phyloP scores from a whole-genome alignment of 2,888 invertebrate species.

The Elaeidobius kamerunicus region DNA sequence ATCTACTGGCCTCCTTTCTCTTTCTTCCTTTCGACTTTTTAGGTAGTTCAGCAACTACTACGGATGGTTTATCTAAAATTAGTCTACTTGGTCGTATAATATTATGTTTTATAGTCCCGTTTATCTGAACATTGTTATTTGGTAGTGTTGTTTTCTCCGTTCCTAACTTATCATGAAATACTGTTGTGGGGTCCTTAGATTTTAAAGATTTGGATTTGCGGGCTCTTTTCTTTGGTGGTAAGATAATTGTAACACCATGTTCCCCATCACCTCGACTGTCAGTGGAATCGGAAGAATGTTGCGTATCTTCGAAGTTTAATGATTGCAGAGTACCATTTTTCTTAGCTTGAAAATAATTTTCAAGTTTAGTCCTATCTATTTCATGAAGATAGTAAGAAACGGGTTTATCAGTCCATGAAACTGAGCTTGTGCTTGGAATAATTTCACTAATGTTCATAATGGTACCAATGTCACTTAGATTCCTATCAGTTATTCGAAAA shows the following conservation, averaged over 20 bases:
- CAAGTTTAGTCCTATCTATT: constrained; percentile 30
- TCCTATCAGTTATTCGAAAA: constrained; percentile 30
- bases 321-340: constrained; percentile 22
- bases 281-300: constrained; percentile 22
- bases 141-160: too few species aligned
- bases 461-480: constrained; percentile 29
- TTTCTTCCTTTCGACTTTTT: constrained; percentile 14
- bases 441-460: constrained; percentile 31
- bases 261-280: constrained; percentile 18
- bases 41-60: constrained; percentile 3
- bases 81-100: constrained; percentile 24
- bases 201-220: constrained; percentile 8
- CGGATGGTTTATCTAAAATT: constrained; percentile 7
- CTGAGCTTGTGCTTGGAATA: constrained; percentile 26
- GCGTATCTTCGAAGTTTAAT: constrained; percentile 12
- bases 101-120: constrained; percentile 3
- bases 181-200: background rate
- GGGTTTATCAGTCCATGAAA: constrained; percentile 32
- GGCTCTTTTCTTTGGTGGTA: constrained; percentile 15
- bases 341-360: constrained; percentile 28
- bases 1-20: constrained; percentile 11
- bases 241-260: background rate
- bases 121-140: too few species aligned
- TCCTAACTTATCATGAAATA: too few species aligned
- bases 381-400: constrained; percentile 30